These are phyloP conservation scores for Pelodytes ibericus DNA, from an alignment of 2,797 vertebrate species.

Conservation along the genomic window DNA sequence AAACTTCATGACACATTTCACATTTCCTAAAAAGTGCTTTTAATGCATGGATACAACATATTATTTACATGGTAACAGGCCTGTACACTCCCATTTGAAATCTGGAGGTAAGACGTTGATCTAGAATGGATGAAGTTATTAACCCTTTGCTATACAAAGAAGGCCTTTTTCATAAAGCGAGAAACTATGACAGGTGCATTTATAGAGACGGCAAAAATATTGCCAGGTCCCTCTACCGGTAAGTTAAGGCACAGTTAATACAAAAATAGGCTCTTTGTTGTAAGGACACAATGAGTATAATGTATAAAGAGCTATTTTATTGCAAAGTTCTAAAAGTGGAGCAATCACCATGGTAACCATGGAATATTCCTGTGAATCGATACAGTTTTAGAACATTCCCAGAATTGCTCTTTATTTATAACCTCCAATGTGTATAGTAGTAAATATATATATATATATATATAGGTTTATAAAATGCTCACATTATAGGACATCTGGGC, in stretches of 20 bases:
- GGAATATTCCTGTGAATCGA: no score
- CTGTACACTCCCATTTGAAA: not conserved
- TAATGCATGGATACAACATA: constrained; percentile 37
- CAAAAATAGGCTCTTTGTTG: not conserved
- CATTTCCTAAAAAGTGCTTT: constrained; percentile 44
- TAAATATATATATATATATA: not conserved
- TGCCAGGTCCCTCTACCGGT: not conserved
- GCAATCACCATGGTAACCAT: no score
- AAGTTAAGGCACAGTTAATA: not conserved
- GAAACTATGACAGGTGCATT: no score
- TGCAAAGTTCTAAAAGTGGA: no score
- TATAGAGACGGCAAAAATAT: no score
- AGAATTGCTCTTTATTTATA: no score
- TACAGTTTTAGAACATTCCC: no score
- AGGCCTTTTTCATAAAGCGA: no score
- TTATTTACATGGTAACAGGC: constrained; percentile 38
- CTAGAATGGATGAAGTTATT: no score
- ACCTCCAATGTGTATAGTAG: not conserved
- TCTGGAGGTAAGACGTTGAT: not conserved
- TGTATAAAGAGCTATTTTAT: no score
- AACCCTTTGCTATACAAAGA: no score
- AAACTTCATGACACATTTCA: not conserved
- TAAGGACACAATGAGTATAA: not conserved
- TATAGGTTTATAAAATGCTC: constrained; percentile 8
- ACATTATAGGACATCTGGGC: constrained; percentile 37